Evolutionary conservation across 2,797 vertebrate genomes (phyloP).

Genomic region (Notolepis coatsorum): DNA sequence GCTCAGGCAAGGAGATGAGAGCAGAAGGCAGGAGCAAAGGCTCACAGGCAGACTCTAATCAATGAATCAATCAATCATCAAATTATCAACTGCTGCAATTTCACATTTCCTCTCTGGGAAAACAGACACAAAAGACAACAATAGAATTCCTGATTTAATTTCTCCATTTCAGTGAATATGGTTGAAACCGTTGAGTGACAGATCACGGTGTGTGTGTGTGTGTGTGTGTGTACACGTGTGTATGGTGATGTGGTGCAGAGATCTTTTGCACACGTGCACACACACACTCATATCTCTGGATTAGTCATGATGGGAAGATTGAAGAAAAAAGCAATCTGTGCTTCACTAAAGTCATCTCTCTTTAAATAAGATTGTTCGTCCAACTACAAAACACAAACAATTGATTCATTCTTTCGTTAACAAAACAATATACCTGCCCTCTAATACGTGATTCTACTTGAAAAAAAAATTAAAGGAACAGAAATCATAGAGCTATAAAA

Average conservation of each 20-base stretch:
- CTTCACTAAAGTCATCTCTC: slow-evolving; percentile 59
- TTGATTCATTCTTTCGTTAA: slow-evolving; percentile 63
- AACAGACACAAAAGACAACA: slow-evolving; percentile 37
- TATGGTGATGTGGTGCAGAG: slow-evolving; percentile 19
- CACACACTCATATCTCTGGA: slow-evolving; percentile 33
- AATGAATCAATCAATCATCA: slow-evolving; percentile 58
- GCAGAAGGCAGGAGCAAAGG: slow-evolving; percentile 75
- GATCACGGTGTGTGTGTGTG: background rate
- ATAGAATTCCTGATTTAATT: slow-evolving; percentile 46
- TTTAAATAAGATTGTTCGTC: slow-evolving; percentile 64
- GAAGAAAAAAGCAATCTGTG: slow-evolving; percentile 47
- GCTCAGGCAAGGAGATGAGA: slow-evolving; percentile 69
- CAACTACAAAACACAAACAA: slow-evolving; percentile 76
- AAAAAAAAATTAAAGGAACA: slow-evolving; percentile 66
- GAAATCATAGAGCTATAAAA: slow-evolving; percentile 84
- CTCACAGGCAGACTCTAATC: slow-evolving; percentile 74
- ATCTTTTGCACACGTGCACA: slow-evolving; percentile 28
- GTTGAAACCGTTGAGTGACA: slow-evolving; percentile 54
- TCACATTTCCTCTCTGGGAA: slow-evolving; percentile 69
- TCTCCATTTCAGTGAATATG: slow-evolving; percentile 36
- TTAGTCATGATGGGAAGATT: slow-evolving; percentile 55
- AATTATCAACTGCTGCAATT: slow-evolving; percentile 67
- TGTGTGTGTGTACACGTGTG: background rate
- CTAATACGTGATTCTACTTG: slow-evolving; percentile 78
- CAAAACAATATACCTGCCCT: slow-evolving; percentile 75